These are phyloP conservation scores for Loripinus fragilis DNA, from an alignment of 2,888 invertebrate genomes.

Conservation along the genomic window DNA sequence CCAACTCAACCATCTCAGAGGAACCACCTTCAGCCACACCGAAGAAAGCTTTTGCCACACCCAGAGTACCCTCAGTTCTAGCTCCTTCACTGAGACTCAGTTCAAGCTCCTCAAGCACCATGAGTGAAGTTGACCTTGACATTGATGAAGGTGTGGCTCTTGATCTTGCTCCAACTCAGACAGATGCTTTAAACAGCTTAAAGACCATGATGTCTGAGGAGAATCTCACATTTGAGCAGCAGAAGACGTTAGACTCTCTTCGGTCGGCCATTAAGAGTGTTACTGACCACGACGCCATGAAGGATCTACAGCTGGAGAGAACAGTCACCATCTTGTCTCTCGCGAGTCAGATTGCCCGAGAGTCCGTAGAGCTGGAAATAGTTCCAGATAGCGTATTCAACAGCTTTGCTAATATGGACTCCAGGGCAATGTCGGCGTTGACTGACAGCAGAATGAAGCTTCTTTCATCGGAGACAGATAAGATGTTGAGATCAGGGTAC, in stretches of 20 bases:
- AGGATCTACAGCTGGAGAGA: constrained; percentile 65
- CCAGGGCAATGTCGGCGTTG: constrained; percentile 42
- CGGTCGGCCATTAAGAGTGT: constrained; percentile 52
- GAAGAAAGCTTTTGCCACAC: constrained; percentile 56
- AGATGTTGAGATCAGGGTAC: neutral
- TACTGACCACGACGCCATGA: constrained; percentile 47
- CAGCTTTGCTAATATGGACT: constrained; percentile 61
- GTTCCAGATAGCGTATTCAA: constrained; percentile 70
- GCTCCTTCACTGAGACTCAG: constrained; percentile 1
- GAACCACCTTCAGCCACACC: constrained; percentile 42
- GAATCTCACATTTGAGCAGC: constrained; percentile 60
- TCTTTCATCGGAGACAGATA: constrained; percentile 1
- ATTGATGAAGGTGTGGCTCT: constrained; percentile 49
- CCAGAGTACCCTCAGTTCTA: constrained; percentile 33
- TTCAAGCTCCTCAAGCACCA: constrained; percentile 25
- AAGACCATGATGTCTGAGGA: constrained; percentile 67
- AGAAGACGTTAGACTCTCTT: constrained; percentile 56
- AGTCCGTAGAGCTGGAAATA: constrained; percentile 70
- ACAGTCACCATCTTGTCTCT: constrained; percentile 72
- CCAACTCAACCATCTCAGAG: constrained; percentile 13
- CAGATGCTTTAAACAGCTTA: constrained; percentile 61
- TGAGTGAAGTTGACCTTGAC: constrained; percentile 42
- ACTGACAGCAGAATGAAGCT: constrained; percentile 11
- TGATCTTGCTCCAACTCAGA: constrained; percentile 54
- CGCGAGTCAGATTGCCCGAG: constrained; percentile 74